phyloP scores from a whole-genome alignment of 2,113 vertebrate species.

The Ceuthmochares aereus region DNA sequence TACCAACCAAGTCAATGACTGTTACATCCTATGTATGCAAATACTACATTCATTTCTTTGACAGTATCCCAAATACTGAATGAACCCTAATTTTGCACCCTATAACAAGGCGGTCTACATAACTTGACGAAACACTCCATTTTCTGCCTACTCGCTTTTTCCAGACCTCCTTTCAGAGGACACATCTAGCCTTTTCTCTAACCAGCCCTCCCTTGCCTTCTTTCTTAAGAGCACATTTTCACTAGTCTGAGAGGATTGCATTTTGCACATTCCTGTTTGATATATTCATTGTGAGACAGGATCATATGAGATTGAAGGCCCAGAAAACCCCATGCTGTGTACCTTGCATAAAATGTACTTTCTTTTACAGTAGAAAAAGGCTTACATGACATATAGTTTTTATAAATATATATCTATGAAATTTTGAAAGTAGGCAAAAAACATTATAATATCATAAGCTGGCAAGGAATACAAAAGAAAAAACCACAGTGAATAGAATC shows the following conservation, averaged over 20 bases:
- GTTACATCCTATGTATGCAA: neutral
- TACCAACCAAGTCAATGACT: neutral
- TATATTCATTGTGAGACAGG: constrained; percentile 19
- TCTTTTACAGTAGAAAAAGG: constrained; percentile 21
- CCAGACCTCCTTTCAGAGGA: neutral
- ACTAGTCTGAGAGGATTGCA: neutral
- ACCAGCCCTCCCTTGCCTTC: neutral
- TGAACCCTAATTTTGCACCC: neutral
- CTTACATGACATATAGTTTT: constrained; percentile 55
- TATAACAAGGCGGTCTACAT: neutral
- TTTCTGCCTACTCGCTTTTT: neutral
- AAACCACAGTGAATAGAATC: constrained; percentile 15
- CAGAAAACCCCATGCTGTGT: constrained; percentile 29
- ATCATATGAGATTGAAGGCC: constrained; percentile 33
- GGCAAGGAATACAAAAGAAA: constrained; percentile 32
- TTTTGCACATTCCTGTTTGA: neutral
- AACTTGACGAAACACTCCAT: neutral
- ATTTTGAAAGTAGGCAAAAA: constrained; percentile 59
- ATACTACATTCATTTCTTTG: neutral
- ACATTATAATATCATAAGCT: constrained; percentile 48
- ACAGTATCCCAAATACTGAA: neutral
- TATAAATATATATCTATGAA: constrained; percentile 55
- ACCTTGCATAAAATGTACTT: constrained; percentile 35
- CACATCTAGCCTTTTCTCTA: neutral
- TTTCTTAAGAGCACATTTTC: neutral